Base-by-base conservation (phyloP, 2,888 invertebrate species). In the Nemurella pictetii region DNA sequence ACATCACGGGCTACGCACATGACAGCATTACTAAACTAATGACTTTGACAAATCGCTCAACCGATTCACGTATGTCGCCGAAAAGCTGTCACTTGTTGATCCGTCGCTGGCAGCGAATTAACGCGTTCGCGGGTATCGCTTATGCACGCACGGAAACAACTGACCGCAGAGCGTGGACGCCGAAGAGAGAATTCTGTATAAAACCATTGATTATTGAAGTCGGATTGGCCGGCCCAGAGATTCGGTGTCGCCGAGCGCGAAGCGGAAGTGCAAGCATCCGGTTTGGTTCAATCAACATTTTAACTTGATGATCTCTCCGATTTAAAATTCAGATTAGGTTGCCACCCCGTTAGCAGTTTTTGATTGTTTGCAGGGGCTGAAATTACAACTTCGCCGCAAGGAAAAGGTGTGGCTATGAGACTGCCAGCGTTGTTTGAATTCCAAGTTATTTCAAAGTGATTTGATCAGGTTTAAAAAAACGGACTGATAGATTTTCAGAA, bases 71-170 rank as follows among this genome's bases (percentile, higher is more conserved):
- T 20, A 55, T 20, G 1, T 2, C 20, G 55, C 55, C 55, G 9
- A 12, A 55, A 55, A 75, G 27, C 75, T 75, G 75, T 75, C 75
- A 75, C 75, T 75, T 20, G 75, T 75, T 75, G 75, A 75, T 75
- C 27, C 75, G 28, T 25, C 2, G 75, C n/a, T 25, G 28, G 75
- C n/a, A 75, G 7, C 26, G 26, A 5, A 75, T 75, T 55, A 3
- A 55, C 55, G 55, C 55, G 3, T 32, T 32, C 9, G 32, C 32
- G 32, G 9, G 4, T 3, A 32, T 32, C 9, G 32, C 32, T 5
- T 5, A 32, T 32, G 55, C 20, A 2, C 1, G 55, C 20, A 55
- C 55, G 20, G 2, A 20, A 15, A 55, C 9, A 55, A 55, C 55
- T 20, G 1, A 55, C 55, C 9, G 55, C 55, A 20, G n/a, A n/a